phyloP scores from a whole-genome alignment of 1,140 invertebrate species.

The Eciton burchellii region DNA sequence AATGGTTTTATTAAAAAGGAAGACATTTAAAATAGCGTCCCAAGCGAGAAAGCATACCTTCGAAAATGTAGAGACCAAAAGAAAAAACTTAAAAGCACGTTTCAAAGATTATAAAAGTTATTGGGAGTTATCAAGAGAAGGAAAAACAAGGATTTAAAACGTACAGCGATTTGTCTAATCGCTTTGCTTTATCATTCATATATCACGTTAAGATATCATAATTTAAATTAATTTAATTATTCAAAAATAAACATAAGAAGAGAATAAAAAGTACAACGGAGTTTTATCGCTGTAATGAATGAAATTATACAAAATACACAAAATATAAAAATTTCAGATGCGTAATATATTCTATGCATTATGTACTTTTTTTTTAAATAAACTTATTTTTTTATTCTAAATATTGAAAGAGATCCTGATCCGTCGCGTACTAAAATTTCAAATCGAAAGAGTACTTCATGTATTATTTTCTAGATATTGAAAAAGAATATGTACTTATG shows the following conservation, averaged over 20 bases:
- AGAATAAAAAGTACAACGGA: no score
- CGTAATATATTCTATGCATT: not conserved
- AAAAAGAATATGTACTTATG: no score
- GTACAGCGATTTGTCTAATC: no score
- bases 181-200: no score
- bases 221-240: no score
- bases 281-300: no score
- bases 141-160: no score
- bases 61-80: not conserved
- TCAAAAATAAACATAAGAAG: no score
- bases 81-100: not conserved
- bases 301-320: no score
- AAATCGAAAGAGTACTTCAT: not conserved
- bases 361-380: not conserved
- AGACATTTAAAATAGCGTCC: not conserved
- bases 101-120: not conserved
- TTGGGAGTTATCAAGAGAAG: no score
- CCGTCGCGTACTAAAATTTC: not conserved
- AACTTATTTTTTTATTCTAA: not conserved
- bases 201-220: no score
- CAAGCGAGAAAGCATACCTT: not conserved
- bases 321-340: not conserved
- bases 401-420: not conserved
- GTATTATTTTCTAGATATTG: not conserved
- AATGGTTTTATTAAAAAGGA: not conserved